These are phyloP conservation scores for Ectemnius continuus DNA, from an alignment of 2,888 invertebrate genomes.

Conservation along the genomic window DNA sequence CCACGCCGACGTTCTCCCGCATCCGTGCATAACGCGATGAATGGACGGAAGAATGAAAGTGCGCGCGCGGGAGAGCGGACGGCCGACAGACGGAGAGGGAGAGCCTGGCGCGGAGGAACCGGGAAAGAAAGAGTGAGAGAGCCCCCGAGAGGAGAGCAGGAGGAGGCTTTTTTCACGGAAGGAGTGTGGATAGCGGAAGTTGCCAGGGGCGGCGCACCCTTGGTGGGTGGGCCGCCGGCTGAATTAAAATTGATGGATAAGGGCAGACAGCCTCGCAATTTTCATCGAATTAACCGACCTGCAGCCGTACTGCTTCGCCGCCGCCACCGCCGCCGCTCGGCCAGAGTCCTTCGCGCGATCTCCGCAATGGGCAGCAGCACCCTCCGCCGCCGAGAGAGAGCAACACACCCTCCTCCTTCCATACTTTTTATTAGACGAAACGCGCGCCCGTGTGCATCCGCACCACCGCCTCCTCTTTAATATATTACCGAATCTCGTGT, in stretches of 20 bases:
- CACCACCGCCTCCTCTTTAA: not conserved
- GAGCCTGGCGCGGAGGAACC: not conserved
- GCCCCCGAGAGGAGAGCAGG: conserved; percentile 10
- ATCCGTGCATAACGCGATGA: conserved; percentile 52
- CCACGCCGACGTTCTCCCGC: conserved; percentile 16
- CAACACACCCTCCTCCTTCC: conserved; percentile 6
- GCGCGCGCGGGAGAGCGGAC: conserved; percentile 15
- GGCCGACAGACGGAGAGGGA: conserved; percentile 12
- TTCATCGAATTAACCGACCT: conserved; percentile 57
- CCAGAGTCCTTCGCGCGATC: conserved; percentile 25
- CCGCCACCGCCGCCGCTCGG: no score
- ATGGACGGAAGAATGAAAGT: conserved; percentile 35
- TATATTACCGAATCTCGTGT: conserved; percentile 11
- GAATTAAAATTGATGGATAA: conserved; percentile 64
- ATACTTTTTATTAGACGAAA: conserved; percentile 32
- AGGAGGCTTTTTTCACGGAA: conserved; percentile 52
- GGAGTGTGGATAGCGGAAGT: conserved; percentile 58
- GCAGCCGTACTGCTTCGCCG: conserved; percentile 40
- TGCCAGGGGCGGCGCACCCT: conserved; percentile 61
- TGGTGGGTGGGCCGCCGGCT: conserved; percentile 54
- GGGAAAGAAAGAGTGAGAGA: conserved; percentile 15
- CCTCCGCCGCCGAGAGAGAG: conserved; percentile 17
- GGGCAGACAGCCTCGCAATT: conserved; percentile 57
- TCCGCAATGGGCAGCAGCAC: conserved; percentile 17
- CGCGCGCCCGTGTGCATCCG: not conserved